phyloP scores from a whole-genome alignment of 2,888 invertebrate genomes.

The Eudasyphora cyanicolor region DNA sequence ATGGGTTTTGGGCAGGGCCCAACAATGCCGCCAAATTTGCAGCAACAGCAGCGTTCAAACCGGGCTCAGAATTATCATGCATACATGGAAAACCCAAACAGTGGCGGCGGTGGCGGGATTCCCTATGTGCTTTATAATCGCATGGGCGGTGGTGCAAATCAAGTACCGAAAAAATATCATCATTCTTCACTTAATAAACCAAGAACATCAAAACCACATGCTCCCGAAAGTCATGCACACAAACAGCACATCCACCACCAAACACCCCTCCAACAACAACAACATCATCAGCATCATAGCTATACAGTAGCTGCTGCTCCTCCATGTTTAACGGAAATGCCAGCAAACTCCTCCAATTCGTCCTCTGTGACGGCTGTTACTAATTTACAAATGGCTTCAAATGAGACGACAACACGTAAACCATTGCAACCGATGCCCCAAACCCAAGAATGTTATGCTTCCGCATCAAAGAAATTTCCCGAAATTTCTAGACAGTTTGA shows the following conservation, averaged over 20 bases:
- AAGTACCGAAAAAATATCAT: not conserved
- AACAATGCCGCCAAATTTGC: conserved; percentile 10
- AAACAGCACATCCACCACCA: not conserved
- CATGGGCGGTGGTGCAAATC: not conserved
- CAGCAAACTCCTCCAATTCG: not conserved
- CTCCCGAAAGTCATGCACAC: not conserved
- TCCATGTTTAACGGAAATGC: not conserved
- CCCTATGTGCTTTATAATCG: conserved; percentile 4
- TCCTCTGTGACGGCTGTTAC: not conserved
- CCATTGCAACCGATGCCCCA: not conserved
- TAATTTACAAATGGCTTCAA: not conserved
- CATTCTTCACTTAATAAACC: not conserved
- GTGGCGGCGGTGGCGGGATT: not conserved
- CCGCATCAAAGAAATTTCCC: not conserved
- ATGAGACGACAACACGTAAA: not conserved
- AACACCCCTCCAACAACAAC: not conserved
- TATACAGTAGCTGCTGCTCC: not conserved
- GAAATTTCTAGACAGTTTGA: not conserved
- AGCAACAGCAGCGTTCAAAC: not conserved
- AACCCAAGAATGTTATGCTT: not conserved
- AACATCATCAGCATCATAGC: not conserved
- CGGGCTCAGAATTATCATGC: not conserved
- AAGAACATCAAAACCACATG: not conserved
- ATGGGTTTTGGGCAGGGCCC: not conserved
- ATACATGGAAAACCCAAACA: not conserved